Evolutionary conservation across 2,797 vertebrate genomes (phyloP).

Genomic region (Morus bassanus): DNA sequence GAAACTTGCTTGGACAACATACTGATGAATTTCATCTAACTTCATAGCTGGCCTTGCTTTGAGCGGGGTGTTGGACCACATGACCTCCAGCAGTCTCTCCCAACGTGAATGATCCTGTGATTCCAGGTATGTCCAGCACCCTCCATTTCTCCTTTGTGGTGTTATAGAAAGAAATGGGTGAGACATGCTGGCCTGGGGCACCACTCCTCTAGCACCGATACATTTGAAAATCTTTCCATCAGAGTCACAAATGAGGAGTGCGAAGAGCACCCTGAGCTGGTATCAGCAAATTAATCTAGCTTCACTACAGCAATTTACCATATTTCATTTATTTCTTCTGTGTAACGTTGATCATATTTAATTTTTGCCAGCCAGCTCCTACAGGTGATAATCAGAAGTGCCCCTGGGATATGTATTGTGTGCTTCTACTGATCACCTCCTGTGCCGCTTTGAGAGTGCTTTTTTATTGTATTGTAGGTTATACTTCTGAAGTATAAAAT

Average conservation of each 20-base stretch:
- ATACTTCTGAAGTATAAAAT: not conserved
- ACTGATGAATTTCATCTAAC: not conserved
- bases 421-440: not conserved
- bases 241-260: not conserved
- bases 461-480: not conserved
- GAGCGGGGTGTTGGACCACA: fast-evolving
- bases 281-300: not conserved
- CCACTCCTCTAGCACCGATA: too few species aligned
- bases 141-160: not conserved
- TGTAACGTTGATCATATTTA: not conserved
- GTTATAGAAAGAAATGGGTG: not conserved
- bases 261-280: not conserved
- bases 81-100: not conserved
- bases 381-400: not conserved
- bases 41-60: not conserved
- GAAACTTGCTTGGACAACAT: not conserved
- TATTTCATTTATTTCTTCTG: not conserved
- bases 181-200: not conserved
- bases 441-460: not conserved
- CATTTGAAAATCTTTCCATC: not conserved
- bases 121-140: not conserved
- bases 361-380: not conserved
- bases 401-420: too few species aligned
- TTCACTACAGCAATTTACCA: not conserved
- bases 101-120: not conserved